Conservation (phyloP, 2,113 vertebrate genomes). For the Plecturocebus donacophilus region DNA sequence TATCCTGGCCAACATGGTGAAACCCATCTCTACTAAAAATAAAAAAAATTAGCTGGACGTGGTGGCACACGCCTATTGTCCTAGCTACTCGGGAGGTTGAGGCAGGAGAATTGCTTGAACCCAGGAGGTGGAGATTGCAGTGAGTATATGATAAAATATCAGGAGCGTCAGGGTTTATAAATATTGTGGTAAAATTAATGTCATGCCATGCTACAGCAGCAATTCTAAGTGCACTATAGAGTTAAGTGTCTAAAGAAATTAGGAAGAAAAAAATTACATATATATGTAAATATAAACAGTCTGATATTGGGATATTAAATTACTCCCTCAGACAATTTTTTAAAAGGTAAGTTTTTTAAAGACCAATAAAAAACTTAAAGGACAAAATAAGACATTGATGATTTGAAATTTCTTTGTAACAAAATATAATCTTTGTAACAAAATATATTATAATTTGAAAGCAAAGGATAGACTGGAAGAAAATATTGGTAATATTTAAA, state of each 20-base stretch:
- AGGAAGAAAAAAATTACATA: neutral
- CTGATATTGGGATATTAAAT: neutral
- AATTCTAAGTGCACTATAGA: neutral
- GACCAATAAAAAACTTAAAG: neutral
- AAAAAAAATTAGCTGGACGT: no score
- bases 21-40: no score
- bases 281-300: neutral
- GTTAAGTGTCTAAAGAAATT: neutral
- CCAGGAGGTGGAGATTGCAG: no score
- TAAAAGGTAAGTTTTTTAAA: neutral
- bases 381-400: neutral
- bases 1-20: no score
- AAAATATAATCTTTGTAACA: neutral
- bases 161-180: neutral
- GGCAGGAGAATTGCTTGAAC: no score
- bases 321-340: neutral
- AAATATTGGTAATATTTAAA: neutral
- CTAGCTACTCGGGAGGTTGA: no score
- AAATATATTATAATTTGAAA: neutral
- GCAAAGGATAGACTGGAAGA: neutral
- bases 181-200: neutral
- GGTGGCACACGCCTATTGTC: no score
- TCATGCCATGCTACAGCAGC: neutral
- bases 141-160: neutral
- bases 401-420: constrained; percentile 34